A percentile compares a stretch with the other conserved stretches of the same genome.
Conservation (phyloP, 2,888 invertebrate genomes). For the Eristalis arbustorum region DNA sequence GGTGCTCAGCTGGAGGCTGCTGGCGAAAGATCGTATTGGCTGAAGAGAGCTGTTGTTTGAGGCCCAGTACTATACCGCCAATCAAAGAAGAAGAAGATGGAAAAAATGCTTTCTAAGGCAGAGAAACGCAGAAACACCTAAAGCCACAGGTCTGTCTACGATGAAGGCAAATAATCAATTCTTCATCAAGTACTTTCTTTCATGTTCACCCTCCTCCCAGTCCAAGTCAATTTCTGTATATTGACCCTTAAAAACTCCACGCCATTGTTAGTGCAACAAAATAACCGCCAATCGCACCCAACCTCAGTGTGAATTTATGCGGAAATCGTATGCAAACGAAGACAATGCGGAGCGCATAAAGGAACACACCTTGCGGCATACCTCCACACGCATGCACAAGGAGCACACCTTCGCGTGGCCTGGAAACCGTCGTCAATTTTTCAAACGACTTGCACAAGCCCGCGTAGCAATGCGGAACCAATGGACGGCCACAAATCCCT, state of each 20-base stretch:
- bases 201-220: not conserved
- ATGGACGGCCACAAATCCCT: conserved; percentile 18
- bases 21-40: no score
- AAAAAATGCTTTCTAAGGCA: no score
- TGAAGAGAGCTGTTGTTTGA: no score
- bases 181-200: no score
- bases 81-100: no score
- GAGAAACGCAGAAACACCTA: no score
- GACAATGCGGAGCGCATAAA: not conserved
- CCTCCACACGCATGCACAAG: not conserved
- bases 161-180: no score
- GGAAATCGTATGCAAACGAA: not conserved
- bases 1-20: no score
- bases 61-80: no score
- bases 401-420: not conserved
- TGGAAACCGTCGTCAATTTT: not conserved
- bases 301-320: not conserved
- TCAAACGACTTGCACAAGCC: not conserved
- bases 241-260: not conserved
- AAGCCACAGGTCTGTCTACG: no score
- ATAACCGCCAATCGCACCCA: not conserved
- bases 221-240: not conserved
- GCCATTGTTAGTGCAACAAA: not conserved
- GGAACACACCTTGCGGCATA: not conserved
- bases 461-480: not conserved